Percentiles rank a stretch among this genome's conserved stretches.
These are phyloP conservation scores for Sialia sialis DNA, from an alignment of 2,113 vertebrate genomes.

Conservation along the genomic window DNA sequence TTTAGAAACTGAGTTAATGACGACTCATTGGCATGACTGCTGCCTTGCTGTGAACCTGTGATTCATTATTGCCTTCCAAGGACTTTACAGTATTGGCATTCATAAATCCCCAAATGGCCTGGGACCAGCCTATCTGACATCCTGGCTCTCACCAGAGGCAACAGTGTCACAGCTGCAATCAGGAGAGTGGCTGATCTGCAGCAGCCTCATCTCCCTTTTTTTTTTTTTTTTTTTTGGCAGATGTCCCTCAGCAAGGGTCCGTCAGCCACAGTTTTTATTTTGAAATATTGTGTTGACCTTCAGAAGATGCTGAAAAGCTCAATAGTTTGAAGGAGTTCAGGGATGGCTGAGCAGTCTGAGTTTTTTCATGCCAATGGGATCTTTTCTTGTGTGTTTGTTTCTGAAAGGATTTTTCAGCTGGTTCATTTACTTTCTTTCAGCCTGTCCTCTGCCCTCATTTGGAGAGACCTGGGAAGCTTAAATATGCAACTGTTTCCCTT, in stretches of 20 bases:
- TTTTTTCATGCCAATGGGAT: not conserved
- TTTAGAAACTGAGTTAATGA: slow-evolving; percentile 41
- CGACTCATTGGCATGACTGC: slow-evolving; percentile 16
- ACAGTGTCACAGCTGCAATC: slow-evolving; percentile 49
- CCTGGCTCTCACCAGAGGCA: slow-evolving; percentile 29
- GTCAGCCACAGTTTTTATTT: not conserved
- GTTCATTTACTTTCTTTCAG: not conserved
- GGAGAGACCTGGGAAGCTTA: not conserved
- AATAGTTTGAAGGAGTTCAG: not conserved
- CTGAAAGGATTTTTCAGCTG: not conserved
- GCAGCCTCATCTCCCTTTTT: not conserved
- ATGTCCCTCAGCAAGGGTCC: slow-evolving; percentile 17
- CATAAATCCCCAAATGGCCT: slow-evolving; percentile 52
- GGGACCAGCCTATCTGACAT: slow-evolving; percentile 43
- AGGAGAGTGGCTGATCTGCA: slow-evolving; percentile 23
- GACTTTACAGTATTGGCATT: not conserved
- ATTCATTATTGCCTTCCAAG: slow-evolving; percentile 47
- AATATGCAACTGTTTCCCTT: not conserved
- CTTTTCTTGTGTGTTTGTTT: not conserved
- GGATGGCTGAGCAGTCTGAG: not conserved
- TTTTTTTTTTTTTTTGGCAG: not conserved
- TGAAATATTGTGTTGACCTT: slow-evolving; percentile 44
- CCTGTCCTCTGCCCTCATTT: not conserved
- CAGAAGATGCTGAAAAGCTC: slow-evolving; percentile 14
- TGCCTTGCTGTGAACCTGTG: slow-evolving; percentile 26